These are phyloP conservation scores for Caenorhabditis sp. DNA, from an alignment of 2,888 invertebrate species.

Conservation along the genomic window DNA sequence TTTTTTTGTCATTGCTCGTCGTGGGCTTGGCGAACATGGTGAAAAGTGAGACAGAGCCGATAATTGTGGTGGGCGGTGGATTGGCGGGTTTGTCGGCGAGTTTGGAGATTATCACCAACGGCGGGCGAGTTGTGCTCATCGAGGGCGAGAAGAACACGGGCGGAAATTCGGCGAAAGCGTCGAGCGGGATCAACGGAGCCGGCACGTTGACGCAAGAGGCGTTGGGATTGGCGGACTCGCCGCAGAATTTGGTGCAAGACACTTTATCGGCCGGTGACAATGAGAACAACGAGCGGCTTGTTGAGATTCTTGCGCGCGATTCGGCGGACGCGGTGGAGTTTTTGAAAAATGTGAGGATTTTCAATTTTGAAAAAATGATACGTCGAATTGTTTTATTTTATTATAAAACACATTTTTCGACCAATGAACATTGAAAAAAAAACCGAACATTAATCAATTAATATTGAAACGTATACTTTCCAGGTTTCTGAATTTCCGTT, in stretches of 20 bases:
- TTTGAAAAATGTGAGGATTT: slow-evolving; percentile 4
- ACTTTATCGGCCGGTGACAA: slow-evolving; percentile 69
- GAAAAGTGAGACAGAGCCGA: slow-evolving; percentile 49
- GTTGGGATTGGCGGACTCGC: slow-evolving; percentile 57
- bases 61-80: slow-evolving; percentile 67
- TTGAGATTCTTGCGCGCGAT: slow-evolving; percentile 62
- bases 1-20: slow-evolving; percentile 16
- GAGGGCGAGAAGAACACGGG: slow-evolving; percentile 66
- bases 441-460: too few relatives aligned
- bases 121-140: slow-evolving; percentile 58
- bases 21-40: slow-evolving; percentile 19
- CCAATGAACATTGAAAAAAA: too few relatives aligned
- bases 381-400: too few relatives aligned
- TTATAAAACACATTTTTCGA: too few relatives aligned
- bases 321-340: slow-evolving; percentile 22
- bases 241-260: slow-evolving; percentile 61
- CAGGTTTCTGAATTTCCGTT: too few relatives aligned
- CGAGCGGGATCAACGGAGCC: slow-evolving; percentile 67
- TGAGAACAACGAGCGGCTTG: slow-evolving; percentile 65
- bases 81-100: slow-evolving; percentile 66
- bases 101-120: slow-evolving; percentile 53
- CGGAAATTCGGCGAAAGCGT: slow-evolving; percentile 68
- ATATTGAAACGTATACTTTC: too few relatives aligned
- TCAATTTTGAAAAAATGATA: not conserved
- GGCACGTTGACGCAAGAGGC: slow-evolving; percentile 61